A percentile compares a stretch with the other conserved stretches of the same genome.
Conservation (phyloP, 2,888 invertebrate genomes). For the Agrilus cyanescens region DNA sequence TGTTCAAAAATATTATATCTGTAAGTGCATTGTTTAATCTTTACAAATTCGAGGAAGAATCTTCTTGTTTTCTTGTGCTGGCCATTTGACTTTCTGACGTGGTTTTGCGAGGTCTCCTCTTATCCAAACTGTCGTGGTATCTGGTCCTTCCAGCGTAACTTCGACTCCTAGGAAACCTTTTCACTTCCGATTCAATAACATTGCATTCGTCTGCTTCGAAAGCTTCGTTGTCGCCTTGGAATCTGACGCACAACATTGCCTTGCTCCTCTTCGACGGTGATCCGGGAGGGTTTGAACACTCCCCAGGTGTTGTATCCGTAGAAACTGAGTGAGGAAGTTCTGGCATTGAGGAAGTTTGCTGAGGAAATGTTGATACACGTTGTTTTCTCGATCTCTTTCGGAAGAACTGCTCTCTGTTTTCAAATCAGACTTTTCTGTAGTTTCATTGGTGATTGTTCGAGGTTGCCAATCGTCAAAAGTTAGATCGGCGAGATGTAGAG, state of each 20-base stretch:
- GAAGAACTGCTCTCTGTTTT: conserved; percentile 19
- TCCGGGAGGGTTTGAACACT: conserved; percentile 28
- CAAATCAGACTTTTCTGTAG: conserved; percentile 26
- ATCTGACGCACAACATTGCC: conserved; percentile 39
- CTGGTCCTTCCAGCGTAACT: conserved; percentile 41
- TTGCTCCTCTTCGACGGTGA: conserved; percentile 32
- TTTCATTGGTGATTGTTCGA: conserved; percentile 23
- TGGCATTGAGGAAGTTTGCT: conserved; percentile 50
- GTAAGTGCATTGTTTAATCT: too few relatives aligned
- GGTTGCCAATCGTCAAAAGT: conserved; percentile 45
- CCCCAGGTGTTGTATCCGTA: conserved; percentile 21
- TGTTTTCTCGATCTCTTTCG: conserved; percentile 24
- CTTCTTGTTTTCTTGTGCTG: conserved; percentile 26
- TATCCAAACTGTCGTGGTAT: conserved; percentile 28
- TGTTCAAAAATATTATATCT: too few relatives aligned
- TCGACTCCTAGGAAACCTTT: conserved; percentile 38
- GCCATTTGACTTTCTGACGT: conserved; percentile 28
- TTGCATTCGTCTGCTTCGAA: conserved; percentile 35
- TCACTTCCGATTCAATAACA: conserved; percentile 26
- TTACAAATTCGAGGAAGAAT: too few relatives aligned
- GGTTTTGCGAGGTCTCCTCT: conserved; percentile 28
- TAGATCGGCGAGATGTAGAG: conserved; percentile 47
- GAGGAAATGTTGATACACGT: conserved; percentile 24
- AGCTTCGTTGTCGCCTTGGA: conserved; percentile 40
- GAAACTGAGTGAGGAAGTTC: conserved; percentile 39